Evolutionary conservation across 92 coral and sea anemone species (phyloP), one percentile per base, ranked within the genome.

Genomic region (Zoanthus sansibaricus): DNA sequence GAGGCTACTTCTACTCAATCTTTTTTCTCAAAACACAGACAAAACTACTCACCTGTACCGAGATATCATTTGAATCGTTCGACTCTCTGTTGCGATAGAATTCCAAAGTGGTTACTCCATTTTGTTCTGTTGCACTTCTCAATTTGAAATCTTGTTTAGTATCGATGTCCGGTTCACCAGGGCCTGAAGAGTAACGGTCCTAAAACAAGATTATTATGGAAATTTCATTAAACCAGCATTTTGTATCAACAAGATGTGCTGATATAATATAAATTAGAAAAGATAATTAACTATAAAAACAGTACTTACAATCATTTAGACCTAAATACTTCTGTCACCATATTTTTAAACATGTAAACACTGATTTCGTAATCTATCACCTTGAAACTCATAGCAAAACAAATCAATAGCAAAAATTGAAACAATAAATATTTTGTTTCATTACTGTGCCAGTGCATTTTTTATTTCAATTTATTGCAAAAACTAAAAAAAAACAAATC

Each of bases 41-140:
- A 18, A 30, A 21, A 64, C 0, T 2, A 18, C 31, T 73, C 52
- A 73, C 77, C 56, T 42, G 49, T 13, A 73, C 16, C 1, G 77
- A 9, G 13, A 73, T 3, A 42, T 73, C 77, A 3, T 7, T 73
- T 44, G 30, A 46, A 20, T 73, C 77, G 9, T 49, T 49, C 6
- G 77, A 42, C 11, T 10, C 55, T 17, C 51, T 46, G 10, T 73
- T 33, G 21, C 77, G 77, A 21, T 73, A 37, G 21, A 73, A 73
- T 73, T 73, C 77, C 16, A 73, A 15, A 16, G 77, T 73, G 25
- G 56, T 73, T 42, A 73, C n/a, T 45, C 77, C 77, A 45, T 15
- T 42, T 42, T 17, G 21, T 42, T 73, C 77, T 1, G 52, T 73
- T 44, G 54, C 55, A 33, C 25, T 42, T 73, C 20, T 73, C 49